Evolutionary conservation across 2,113 vertebrate genomes (phyloP).

Genomic region (Myodes glareolus): DNA sequence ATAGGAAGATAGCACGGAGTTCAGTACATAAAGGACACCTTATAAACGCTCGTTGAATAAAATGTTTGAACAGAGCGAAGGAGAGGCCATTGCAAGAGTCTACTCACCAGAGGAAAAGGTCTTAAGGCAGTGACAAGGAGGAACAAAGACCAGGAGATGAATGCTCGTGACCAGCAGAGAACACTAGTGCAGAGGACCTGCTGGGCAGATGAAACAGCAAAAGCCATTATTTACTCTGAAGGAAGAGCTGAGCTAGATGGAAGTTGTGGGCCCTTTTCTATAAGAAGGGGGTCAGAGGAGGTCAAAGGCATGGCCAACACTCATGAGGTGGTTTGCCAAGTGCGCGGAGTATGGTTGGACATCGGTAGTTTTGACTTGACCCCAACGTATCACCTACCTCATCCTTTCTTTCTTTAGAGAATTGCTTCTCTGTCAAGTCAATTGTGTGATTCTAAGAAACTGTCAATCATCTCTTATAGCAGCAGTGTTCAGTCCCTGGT

Average conservation of each 20-base stretch:
- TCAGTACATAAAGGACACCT: conserved; percentile 31
- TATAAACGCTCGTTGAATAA: conserved; percentile 56
- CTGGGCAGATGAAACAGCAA: neutral
- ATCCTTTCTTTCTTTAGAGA: neutral
- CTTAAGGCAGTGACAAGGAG: neutral
- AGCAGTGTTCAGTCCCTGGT: neutral
- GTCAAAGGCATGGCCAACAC: neutral
- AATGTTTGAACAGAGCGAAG: conserved; percentile 53
- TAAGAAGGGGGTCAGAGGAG: neutral
- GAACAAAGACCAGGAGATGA: neutral
- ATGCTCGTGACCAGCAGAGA: neutral
- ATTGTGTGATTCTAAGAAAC: neutral
- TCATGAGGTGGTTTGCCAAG: neutral
- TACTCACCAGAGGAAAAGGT: conserved; percentile 16
- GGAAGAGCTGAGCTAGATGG: neutral
- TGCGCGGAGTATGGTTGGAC: neutral
- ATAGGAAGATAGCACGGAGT: neutral
- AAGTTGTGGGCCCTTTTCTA: neutral
- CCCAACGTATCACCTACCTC: neutral
- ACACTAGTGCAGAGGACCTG: neutral
- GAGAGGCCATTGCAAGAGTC: conserved; percentile 28
- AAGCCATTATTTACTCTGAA: neutral
- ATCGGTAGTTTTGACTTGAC: neutral
- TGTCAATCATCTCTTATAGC: neutral
- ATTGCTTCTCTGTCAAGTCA: neutral